Percentiles rank a stretch among this genome's conserved stretches.
These are phyloP conservation scores for Hassar affinis DNA, from an alignment of 2,113 vertebrate genomes.

Conservation along the genomic window DNA sequence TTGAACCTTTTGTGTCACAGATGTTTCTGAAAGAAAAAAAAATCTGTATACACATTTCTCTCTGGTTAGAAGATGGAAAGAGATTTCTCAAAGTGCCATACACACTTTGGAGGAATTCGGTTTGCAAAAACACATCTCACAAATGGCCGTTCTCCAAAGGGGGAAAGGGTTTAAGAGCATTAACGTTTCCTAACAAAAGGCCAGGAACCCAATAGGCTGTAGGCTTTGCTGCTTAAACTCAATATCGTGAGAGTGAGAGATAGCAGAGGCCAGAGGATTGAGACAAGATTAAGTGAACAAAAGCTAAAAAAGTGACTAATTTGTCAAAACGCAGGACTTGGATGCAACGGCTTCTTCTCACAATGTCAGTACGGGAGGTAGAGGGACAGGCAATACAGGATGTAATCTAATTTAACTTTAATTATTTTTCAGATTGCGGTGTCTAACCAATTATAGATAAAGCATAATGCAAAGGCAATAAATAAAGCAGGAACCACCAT, in stretches of 20 bases:
- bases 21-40: conserved; percentile 36
- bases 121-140: conserved; percentile 55
- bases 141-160: conserved; percentile 53
- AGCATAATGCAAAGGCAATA: not conserved
- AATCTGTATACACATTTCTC: conserved; percentile 54
- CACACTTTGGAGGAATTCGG: conserved; percentile 21
- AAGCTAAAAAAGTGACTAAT: conserved; percentile 66
- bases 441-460: not conserved
- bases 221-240: conserved; percentile 69
- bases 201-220: conserved; percentile 69
- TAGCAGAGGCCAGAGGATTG: conserved; percentile 69
- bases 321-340: conserved; percentile 61
- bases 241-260: conserved; percentile 74
- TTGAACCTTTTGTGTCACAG: conserved; percentile 12
- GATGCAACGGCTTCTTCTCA: conserved; percentile 44
- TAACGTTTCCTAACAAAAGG: conserved; percentile 57
- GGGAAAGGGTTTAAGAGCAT: conserved; percentile 65
- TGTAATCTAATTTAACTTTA: not conserved
- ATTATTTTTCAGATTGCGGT: not conserved
- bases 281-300: conserved; percentile 67
- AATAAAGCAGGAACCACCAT: not conserved
- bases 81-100: conserved; percentile 11
- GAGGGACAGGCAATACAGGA: not conserved
- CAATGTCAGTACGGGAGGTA: conserved; percentile 16
- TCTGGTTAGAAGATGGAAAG: conserved; percentile 29